Percentiles rank a stretch among this genome's conserved stretches.
Evolutionary conservation across 2,888 invertebrate species (phyloP).

Genomic region (Monopis laevigella): DNA sequence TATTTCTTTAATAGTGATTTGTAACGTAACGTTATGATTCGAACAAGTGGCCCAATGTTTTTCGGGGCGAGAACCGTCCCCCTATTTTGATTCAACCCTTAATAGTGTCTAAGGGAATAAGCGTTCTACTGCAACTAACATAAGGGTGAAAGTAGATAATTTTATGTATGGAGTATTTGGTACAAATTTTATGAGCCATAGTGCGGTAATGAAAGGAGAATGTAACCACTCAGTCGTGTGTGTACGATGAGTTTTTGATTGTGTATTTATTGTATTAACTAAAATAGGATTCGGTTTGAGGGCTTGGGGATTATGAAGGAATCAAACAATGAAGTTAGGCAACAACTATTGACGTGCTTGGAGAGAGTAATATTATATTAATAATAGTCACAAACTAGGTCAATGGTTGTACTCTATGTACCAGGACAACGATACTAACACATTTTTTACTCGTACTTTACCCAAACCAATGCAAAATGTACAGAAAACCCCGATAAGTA

Average conservation of each 20-base stretch:
- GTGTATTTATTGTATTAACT: not conserved
- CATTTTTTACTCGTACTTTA: too few species aligned
- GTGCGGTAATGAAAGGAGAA: slow-evolving; percentile 5
- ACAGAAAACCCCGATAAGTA: too few species aligned
- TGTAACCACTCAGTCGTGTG: not conserved
- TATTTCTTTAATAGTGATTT: slow-evolving; percentile 59
- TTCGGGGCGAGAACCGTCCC: slow-evolving; percentile 22
- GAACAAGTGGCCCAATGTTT: slow-evolving; percentile 55
- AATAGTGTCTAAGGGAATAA: not conserved
- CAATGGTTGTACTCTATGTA: too few species aligned
- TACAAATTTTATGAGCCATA: slow-evolving; percentile 6
- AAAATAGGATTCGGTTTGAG: too few species aligned
- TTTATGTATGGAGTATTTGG: not conserved
- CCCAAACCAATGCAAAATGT: too few species aligned
- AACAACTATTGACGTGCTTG: too few species aligned
- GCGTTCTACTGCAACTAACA: not conserved
- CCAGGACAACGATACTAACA: too few species aligned
- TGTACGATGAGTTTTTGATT: slow-evolving; percentile 6
- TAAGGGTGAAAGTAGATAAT: not conserved
- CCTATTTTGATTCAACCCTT: slow-evolving; percentile 1
- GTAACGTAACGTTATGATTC: slow-evolving; percentile 58
- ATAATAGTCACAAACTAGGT: too few species aligned
- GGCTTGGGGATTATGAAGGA: too few species aligned
- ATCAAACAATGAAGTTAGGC: too few species aligned
- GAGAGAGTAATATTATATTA: too few species aligned